Evolutionary conservation across 2,113 vertebrate species (phyloP).

Genomic region (Leucoraja erinaceus): DNA sequence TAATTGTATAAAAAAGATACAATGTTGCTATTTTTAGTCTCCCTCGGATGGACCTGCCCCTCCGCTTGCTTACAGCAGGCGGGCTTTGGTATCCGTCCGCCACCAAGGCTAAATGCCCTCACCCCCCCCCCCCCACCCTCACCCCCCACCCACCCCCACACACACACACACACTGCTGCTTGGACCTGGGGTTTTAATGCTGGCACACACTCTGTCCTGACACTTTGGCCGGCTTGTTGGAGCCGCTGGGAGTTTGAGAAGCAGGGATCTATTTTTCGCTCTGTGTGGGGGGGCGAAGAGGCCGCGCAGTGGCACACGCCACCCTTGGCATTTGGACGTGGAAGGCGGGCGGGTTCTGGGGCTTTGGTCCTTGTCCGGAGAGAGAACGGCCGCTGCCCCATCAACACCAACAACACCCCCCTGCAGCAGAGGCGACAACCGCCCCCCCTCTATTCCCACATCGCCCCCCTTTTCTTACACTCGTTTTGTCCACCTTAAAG

Average conservation of each 20-base stretch:
- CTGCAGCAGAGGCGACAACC: too few relatives aligned
- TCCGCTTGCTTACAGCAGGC: not conserved
- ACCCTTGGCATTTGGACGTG: not conserved
- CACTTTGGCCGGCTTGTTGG: not conserved
- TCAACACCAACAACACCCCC: too few relatives aligned
- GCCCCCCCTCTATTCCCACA: too few relatives aligned
- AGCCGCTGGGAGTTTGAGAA: not conserved
- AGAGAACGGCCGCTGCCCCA: too few relatives aligned
- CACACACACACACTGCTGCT: not conserved
- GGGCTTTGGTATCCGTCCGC: not conserved
- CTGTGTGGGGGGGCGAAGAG: not conserved
- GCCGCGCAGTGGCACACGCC: not conserved
- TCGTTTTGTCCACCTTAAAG: too few relatives aligned
- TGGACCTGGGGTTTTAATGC: not conserved
- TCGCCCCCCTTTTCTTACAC: too few relatives aligned
- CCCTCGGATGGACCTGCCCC: constrained; percentile 3
- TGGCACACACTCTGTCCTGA: too few relatives aligned
- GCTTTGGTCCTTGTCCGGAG: too few relatives aligned
- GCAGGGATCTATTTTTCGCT: not conserved
- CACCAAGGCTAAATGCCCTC: not conserved
- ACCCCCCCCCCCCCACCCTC: too few relatives aligned
- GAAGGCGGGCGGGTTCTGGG: too few relatives aligned
- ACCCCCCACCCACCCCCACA: too few relatives aligned
- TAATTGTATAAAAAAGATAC: constrained; percentile 34
- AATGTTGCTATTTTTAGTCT: constrained; percentile 36